phyloP scores from a whole-genome alignment of 1,140 invertebrate species.

The Hirudo medicinalis region DNA sequence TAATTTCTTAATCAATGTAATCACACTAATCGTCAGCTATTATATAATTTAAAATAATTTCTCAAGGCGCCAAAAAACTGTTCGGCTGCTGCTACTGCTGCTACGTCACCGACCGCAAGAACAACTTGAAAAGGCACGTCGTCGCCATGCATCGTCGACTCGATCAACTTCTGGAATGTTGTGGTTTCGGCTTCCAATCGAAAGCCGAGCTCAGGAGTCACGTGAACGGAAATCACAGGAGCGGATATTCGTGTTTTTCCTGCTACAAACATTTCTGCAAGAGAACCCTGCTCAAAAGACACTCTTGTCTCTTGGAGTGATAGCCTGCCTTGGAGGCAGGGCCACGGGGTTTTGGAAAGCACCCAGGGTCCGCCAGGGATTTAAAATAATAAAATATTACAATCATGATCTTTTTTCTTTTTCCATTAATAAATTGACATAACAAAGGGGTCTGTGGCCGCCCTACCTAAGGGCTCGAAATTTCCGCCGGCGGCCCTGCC shows the following conservation, averaged over 20 bases:
- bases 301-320: conserved; percentile 26
- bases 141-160: conserved; percentile 42
- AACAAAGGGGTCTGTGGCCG: too few species aligned
- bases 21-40: too few species aligned
- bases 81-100: conserved; percentile 39
- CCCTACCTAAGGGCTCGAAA: too few species aligned
- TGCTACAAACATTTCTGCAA: conserved; percentile 42
- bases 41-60: too few species aligned
- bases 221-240: conserved; percentile 38
- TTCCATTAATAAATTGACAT: too few species aligned
- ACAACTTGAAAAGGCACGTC: conserved; percentile 44
- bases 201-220: conserved; percentile 38
- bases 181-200: conserved; percentile 36
- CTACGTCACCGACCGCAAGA: conserved; percentile 42
- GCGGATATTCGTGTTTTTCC: conserved; percentile 41
- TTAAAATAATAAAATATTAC: too few species aligned
- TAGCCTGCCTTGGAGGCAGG: too few species aligned
- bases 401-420: too few species aligned
- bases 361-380: too few species aligned
- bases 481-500: too few species aligned
- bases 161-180: conserved; percentile 39
- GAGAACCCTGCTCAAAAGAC: conserved; percentile 43
- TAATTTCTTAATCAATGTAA: too few species aligned
- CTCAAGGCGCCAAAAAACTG: conserved; percentile 26
- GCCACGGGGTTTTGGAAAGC: too few species aligned